Evolutionary conservation across 2,797 vertebrate genomes (phyloP).

Genomic region (Spea hammondii): DNA sequence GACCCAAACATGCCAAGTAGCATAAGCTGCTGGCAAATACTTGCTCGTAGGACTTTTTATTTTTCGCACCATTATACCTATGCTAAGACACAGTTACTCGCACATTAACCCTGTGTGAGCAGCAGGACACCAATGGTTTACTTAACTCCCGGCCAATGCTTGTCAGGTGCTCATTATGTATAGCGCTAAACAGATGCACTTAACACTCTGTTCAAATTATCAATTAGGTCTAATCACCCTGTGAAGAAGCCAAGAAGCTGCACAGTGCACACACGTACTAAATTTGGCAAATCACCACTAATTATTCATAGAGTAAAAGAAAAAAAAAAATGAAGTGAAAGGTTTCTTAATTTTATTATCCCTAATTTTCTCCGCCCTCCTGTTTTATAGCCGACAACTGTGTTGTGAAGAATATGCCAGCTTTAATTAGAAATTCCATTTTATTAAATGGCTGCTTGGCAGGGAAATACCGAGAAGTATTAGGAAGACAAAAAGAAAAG

Average conservation of each 20-base stretch:
- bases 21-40: no score
- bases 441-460: constrained; percentile 50
- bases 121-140: not conserved
- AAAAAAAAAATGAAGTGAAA: constrained; percentile 43
- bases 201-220: constrained; percentile 48
- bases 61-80: no score
- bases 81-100: not conserved
- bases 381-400: constrained; percentile 51
- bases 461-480: constrained; percentile 15
- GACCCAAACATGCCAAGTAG: no score
- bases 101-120: not conserved
- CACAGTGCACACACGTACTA: constrained; percentile 35
- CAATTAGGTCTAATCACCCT: constrained; percentile 50
- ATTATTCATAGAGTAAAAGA: constrained; percentile 47
- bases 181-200: constrained; percentile 41
- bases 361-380: constrained; percentile 48
- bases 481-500: constrained; percentile 9
- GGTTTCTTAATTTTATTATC: constrained; percentile 48
- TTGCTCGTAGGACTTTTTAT: no score
- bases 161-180: constrained; percentile 34
- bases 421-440: constrained; percentile 50
- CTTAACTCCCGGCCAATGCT: constrained; percentile 24
- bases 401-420: constrained; percentile 47
- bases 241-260: constrained; percentile 46
- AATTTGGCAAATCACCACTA: constrained; percentile 51